Base-by-base conservation (phyloP, 2,113 vertebrate species). In the Herpailurus yagouaroundi region DNA sequence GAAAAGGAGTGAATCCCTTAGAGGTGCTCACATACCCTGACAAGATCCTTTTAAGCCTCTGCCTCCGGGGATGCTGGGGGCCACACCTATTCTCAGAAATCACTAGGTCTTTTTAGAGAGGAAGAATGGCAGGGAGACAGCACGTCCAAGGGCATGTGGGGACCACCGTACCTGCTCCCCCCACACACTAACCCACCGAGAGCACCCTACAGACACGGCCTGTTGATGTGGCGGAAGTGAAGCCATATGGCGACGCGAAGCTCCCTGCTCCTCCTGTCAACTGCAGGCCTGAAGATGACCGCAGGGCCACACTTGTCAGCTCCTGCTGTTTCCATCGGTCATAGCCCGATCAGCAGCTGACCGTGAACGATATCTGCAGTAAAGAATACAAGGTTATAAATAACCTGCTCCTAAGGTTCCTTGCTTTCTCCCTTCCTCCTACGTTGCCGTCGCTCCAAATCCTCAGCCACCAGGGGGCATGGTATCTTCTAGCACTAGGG, bases 121-220 rank as follows among this genome's bases (percentile, higher is more conserved):
- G 80, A 87, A 57, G 45, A 63, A 36, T 25, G 14, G 50, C 84
- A 85, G 33, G 29, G 48, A 86, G 48, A 88, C 5, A 45, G 57
- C n/a, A 31, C 91, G 60, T 66, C 81, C 16, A 10, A 33, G 81
- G 80, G 63, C 55, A 12, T 21, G 15, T 74, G 45, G 73, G 74
- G 45, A 21, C 18, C 36, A 2, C 55, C 29, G 13, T 23, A 71
- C 11, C 29, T 48, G 69, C 74, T 27, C 69, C 48, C 11, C 25
- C 18, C 23, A 5, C 0, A 9, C n/a, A 16, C 64, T 0, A 1
- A 52, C 45, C 45, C 64, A 38, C 29, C 13, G 15, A 38, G 63
- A 29, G 12, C 14, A n/a, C 27, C 38, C 45, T 27, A 8, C 33
- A 66, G 74, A 95, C 83, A 94, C 16, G 18, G 48, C 79, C 79